Base-by-base conservation (phyloP, 92 coral and sea anemone genomes). In the Nematostella vectensis region DNA sequence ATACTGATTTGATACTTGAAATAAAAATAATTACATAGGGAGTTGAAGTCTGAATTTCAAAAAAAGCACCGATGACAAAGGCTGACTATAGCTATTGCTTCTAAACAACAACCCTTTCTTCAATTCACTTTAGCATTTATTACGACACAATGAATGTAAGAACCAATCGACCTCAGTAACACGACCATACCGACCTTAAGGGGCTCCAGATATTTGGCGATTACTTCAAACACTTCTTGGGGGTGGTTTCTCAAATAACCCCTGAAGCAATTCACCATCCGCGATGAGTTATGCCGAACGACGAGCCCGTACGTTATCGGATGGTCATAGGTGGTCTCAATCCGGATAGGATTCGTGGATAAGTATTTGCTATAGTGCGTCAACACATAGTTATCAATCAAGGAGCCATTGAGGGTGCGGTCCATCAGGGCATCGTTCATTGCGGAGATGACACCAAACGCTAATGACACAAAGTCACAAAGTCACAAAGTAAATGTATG, bases 351-450 rank as follows among this genome's bases (percentile, higher is more conserved):
- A 29, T 77, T 67, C 0, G 48, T 25, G 31, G 67, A 59, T 2
- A 93, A 83, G 27, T 77, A 83, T 9, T 93, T 80, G 58, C 79
- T 71, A 71, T 74, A 93, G 69, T 81, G 76, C 10, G 99, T 81
- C 68, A 93, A 53, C 21, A 93, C 82, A 53, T 93, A 93, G 59
- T 87, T 93, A 59, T 93, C 99, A 53, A 93, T 93, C 69, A 93
- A 65, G 26, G 96, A 80, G 3, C 80, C 88, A 44, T 72, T 78
- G 29, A 87, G 60, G 11, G 25, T 42, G 10, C 67, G 67, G 13
- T 70, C 54, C 61, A 86, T 54, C 1, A 93, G 82, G n/a, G 78
- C 96, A 0, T 40, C 33, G 52, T 81, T 77, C 70, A 87, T 88
- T 18, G 81, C 67, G 15, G 74, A 58, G 42, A 88, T 82, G 26